Percentiles rank a stretch among this genome's conserved stretches.
These are phyloP conservation scores for Hemitrygon akajei DNA, from an alignment of 2,797 vertebrate species.

Conservation along the genomic window DNA sequence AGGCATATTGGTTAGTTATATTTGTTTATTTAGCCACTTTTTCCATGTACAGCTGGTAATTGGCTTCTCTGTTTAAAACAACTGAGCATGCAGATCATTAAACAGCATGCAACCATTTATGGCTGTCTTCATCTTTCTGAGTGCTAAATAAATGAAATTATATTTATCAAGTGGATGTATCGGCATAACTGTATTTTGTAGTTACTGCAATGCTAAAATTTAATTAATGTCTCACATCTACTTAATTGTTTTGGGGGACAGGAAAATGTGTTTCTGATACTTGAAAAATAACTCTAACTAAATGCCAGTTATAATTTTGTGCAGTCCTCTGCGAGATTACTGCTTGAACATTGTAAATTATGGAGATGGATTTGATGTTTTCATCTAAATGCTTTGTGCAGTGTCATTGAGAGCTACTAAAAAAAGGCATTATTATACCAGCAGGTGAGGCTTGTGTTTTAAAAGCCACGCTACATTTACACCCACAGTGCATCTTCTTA, in stretches of 20 bases:
- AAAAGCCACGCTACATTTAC: neutral
- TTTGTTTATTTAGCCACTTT: conserved; percentile 5
- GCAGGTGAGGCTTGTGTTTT: neutral
- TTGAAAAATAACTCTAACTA: neutral
- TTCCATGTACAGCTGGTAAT: neutral
- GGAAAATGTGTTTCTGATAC: neutral
- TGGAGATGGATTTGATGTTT: neutral
- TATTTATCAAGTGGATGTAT: neutral
- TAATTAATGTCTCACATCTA: conserved; percentile 17
- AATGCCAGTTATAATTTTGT: neutral
- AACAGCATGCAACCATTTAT: neutral
- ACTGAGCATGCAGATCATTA: neutral
- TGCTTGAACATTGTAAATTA: conserved; percentile 24
- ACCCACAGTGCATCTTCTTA: conserved; percentile 10
- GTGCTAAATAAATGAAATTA: conserved; percentile 27
- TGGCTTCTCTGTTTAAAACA: neutral
- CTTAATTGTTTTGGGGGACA: conserved; percentile 5
- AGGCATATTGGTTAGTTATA: neutral
- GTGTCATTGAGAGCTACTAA: neutral
- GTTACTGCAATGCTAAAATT: neutral
- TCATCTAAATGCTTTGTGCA: neutral
- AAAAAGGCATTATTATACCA: neutral
- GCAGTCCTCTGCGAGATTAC: neutral
- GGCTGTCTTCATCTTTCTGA: neutral
- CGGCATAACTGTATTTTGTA: neutral